Evolutionary conservation across 2,888 invertebrate species (phyloP).

Genomic region (Pristionchus entomophagus): DNA sequence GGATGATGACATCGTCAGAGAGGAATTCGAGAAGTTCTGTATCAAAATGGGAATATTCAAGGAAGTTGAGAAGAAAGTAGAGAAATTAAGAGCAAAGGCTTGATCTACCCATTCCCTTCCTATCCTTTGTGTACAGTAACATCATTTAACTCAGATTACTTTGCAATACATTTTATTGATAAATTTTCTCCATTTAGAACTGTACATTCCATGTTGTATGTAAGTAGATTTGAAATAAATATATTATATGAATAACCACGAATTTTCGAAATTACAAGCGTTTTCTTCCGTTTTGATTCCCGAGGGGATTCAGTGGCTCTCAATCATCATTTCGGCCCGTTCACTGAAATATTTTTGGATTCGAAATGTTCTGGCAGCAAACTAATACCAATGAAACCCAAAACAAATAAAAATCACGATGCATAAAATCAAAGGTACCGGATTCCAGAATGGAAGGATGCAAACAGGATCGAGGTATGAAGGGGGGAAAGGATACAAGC

Average conservation of each 20-base stretch:
- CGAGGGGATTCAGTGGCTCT: neutral
- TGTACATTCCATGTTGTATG: neutral
- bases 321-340: slow-evolving; percentile 33
- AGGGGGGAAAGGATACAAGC: neutral
- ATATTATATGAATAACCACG: neutral
- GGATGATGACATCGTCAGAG: slow-evolving; percentile 42
- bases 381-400: neutral
- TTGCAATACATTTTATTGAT: neutral
- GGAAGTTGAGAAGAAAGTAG: neutral
- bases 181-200: neutral
- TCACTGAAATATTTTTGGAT: slow-evolving; percentile 33
- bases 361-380: neutral
- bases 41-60: slow-evolving; percentile 30
- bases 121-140: neutral
- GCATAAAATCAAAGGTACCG: neutral
- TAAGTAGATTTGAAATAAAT: neutral
- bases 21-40: slow-evolving; percentile 43
- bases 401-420: neutral
- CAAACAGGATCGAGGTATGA: neutral
- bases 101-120: neutral
- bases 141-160: neutral
- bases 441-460: neutral
- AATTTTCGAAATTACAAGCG: neutral
- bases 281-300: neutral
- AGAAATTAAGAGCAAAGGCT: slow-evolving; percentile 6